Conservation (phyloP, 92 coral and sea anemone species). For the Hydrozoanthus gracilis region DNA sequence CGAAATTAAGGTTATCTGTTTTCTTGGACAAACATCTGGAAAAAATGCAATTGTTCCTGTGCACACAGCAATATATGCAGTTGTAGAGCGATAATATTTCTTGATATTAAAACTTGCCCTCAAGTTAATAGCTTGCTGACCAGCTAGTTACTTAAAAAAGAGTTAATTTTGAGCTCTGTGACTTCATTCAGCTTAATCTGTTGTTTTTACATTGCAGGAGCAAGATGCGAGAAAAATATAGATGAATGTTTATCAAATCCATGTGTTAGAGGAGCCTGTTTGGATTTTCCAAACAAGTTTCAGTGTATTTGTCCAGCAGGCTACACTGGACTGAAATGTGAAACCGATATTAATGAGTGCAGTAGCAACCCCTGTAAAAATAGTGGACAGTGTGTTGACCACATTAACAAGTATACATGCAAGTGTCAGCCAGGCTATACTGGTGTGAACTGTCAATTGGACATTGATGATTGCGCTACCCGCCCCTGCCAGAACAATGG, state of each 20-base stretch:
- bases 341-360: constrained; percentile 49
- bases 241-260: constrained; percentile 28
- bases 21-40: too few relatives aligned
- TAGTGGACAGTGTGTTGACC: constrained; percentile 80
- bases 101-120: too few relatives aligned
- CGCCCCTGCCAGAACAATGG: constrained; percentile 75
- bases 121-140: too few relatives aligned
- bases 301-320: constrained; percentile 3
- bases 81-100: too few relatives aligned
- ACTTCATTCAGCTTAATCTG: too few relatives aligned
- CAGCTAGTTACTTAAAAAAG: too few relatives aligned
- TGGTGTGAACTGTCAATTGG: constrained; percentile 72
- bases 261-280: neutral
- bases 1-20: too few relatives aligned
- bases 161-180: too few relatives aligned
- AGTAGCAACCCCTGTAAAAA: constrained; percentile 66
- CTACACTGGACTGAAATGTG: neutral
- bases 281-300: constrained; percentile 19
- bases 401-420: constrained; percentile 61
- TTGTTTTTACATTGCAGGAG: neutral
- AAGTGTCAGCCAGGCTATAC: constrained; percentile 64
- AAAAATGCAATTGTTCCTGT: too few relatives aligned
- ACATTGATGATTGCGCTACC: constrained; percentile 73
- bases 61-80: too few relatives aligned
- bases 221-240: constrained; percentile 11